Evolutionary conservation across 2,888 invertebrate genomes (phyloP).

Genomic region (Tromatobia lineatoria): DNA sequence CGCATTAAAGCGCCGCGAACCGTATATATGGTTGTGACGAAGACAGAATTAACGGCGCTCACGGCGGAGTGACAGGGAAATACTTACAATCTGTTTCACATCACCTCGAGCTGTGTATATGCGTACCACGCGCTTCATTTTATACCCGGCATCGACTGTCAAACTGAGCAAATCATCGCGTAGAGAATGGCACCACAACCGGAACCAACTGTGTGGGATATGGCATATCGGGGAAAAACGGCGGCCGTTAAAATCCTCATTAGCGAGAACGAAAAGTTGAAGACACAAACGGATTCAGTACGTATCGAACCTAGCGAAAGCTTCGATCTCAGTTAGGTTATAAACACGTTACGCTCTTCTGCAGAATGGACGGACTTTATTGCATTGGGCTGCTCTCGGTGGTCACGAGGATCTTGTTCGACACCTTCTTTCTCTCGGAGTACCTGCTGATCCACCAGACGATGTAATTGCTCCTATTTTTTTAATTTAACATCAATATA

Average conservation of each 20-base stretch:
- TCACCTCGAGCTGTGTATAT: no score
- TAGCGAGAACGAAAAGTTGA: slow-evolving; percentile 86
- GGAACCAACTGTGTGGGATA: slow-evolving; percentile 87
- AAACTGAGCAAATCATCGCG: slow-evolving; percentile 63
- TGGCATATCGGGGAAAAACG: slow-evolving; percentile 91
- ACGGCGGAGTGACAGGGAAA: no score
- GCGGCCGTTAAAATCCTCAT: slow-evolving; percentile 89
- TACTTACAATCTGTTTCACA: no score
- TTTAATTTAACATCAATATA: slow-evolving; percentile 35
- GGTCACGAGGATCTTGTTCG: slow-evolving; percentile 92
- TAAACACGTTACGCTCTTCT: slow-evolving; percentile 75
- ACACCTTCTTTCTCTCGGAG: slow-evolving; percentile 89
- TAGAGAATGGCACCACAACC: slow-evolving; percentile 72
- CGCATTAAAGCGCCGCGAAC: no score
- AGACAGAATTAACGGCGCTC: no score
- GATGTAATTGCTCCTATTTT: slow-evolving; percentile 86
- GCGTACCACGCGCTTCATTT: background rate
- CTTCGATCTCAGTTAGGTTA: slow-evolving; percentile 41
- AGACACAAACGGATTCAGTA: slow-evolving; percentile 87
- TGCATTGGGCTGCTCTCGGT: slow-evolving; percentile 93
- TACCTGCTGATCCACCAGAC: slow-evolving; percentile 90
- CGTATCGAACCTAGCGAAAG: slow-evolving; percentile 73
- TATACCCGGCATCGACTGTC: slow-evolving; percentile 30
- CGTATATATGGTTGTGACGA: no score
- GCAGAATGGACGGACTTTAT: slow-evolving; percentile 90